These are phyloP conservation scores for Drosophila lacicola DNA, from an alignment of 2,888 invertebrate genomes.

Conservation along the genomic window DNA sequence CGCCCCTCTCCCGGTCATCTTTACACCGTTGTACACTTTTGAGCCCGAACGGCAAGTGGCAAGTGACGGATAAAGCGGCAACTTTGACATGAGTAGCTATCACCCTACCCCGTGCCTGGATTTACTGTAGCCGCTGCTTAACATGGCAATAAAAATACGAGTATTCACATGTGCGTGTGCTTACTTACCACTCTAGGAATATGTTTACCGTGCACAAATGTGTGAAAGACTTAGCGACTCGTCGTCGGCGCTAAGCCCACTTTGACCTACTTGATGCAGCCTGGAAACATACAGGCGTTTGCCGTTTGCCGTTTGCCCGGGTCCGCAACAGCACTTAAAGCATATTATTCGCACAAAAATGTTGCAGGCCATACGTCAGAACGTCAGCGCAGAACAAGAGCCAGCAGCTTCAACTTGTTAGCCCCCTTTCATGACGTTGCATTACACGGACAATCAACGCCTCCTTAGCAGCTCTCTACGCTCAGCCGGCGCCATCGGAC, in stretches of 20 bases:
- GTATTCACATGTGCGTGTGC: constrained; percentile 41
- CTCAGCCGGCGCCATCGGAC: constrained; percentile 41
- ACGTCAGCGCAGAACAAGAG: constrained; percentile 38
- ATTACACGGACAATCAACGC: constrained; percentile 74
- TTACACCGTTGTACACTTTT: constrained; percentile 41
- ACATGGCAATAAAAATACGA: constrained; percentile 27
- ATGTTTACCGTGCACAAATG: constrained; percentile 67
- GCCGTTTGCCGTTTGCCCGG: neutral
- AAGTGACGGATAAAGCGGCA: constrained; percentile 68
- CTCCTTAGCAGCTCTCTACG: constrained; percentile 48
- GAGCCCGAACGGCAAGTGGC: constrained; percentile 27
- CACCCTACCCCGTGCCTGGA: constrained; percentile 4
- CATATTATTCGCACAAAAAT: constrained; percentile 59
- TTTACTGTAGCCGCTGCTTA: constrained; percentile 26
- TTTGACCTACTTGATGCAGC: constrained; percentile 70
- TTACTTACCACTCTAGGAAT: constrained; percentile 72
- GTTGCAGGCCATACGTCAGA: constrained; percentile 38
- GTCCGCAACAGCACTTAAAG: constrained; percentile 23
- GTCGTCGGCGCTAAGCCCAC: constrained; percentile 59
- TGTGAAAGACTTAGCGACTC: constrained; percentile 51
- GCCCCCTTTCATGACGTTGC: constrained; percentile 64
- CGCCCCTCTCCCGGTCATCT: neutral
- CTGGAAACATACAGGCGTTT: constrained; percentile 19
- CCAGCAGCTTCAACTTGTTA: constrained; percentile 68
- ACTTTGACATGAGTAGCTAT: constrained; percentile 54